Evolutionary conservation across 2,888 invertebrate genomes (phyloP).

Genomic region (Drosophila fulvimacula): DNA sequence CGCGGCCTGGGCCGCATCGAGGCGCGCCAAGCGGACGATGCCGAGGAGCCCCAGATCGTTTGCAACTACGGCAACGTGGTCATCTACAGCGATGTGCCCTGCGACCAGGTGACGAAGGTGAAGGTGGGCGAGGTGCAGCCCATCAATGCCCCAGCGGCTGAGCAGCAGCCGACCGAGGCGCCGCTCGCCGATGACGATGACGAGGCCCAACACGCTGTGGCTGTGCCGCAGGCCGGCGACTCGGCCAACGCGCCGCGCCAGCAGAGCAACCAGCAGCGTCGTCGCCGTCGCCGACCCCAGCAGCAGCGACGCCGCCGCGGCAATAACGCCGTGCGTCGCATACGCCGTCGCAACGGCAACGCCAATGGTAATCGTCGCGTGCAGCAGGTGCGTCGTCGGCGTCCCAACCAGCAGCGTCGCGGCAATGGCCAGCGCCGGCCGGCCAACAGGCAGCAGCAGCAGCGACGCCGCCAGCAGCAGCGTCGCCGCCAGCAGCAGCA

Average conservation of each 20-base stretch:
- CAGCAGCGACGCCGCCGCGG: constrained; percentile 44
- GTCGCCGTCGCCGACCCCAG: constrained; percentile 43
- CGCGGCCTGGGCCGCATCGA: constrained; percentile 73
- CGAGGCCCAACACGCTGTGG: constrained; percentile 1
- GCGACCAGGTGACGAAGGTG: constrained; percentile 71
- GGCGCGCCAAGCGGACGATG: constrained; percentile 63
- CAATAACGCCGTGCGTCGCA: constrained; percentile 31
- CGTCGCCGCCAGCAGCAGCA: constrained; percentile 37
- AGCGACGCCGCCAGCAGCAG: constrained; percentile 45
- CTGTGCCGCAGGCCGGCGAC: constrained; percentile 4
- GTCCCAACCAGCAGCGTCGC: constrained; percentile 42
- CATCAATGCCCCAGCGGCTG: constrained; percentile 10
- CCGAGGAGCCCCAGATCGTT: constrained; percentile 56
- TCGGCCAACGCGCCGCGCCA: constrained; percentile 55
- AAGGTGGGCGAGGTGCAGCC: constrained; percentile 55
- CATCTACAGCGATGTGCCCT: constrained; percentile 82
- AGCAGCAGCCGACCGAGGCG: constrained; percentile 15
- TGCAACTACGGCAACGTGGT: constrained; percentile 82
- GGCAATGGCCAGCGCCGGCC: constrained; percentile 40
- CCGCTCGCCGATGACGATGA: background rate
- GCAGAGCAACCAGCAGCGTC: constrained; percentile 37
- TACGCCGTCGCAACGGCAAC: constrained; percentile 22
- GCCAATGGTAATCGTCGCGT: constrained; percentile 27
- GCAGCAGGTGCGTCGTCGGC: constrained; percentile 48
- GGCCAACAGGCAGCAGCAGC: constrained; percentile 46